Percentiles rank a stretch among this genome's conserved stretches.
Conservation (phyloP, 2,113 vertebrate species). For the Neolamprologus sp. region DNA sequence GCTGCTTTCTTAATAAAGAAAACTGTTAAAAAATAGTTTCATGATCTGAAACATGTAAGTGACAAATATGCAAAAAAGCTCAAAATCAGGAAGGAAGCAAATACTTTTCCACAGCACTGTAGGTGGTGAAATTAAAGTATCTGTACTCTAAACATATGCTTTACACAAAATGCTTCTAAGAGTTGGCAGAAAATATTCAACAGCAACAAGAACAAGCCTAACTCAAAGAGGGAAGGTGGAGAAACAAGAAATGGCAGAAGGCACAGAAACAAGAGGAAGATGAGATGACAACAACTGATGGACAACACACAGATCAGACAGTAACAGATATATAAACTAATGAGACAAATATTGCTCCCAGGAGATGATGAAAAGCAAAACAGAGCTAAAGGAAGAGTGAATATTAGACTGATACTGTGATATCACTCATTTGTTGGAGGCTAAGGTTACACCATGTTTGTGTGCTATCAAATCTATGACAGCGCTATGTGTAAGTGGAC, state of each 20-base stretch:
- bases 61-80: neutral
- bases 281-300: neutral
- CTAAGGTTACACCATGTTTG: neutral
- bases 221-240: neutral
- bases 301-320: neutral
- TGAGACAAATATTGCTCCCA: neutral
- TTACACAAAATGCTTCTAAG: neutral
- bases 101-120: neutral
- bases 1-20: neutral
- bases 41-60: neutral
- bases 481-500: neutral
- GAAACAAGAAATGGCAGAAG: neutral
- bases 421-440: neutral
- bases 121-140: neutral
- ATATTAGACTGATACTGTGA: neutral
- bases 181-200: neutral
- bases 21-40: neutral
- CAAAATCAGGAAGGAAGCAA: neutral
- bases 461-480: neutral
- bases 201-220: neutral
- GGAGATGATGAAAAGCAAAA: neutral
- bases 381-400: neutral
- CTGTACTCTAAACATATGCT: neutral
- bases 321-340: neutral
- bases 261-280: neutral